Conservation (phyloP, 1,140 invertebrate genomes). For the Camponotus vicinus region DNA sequence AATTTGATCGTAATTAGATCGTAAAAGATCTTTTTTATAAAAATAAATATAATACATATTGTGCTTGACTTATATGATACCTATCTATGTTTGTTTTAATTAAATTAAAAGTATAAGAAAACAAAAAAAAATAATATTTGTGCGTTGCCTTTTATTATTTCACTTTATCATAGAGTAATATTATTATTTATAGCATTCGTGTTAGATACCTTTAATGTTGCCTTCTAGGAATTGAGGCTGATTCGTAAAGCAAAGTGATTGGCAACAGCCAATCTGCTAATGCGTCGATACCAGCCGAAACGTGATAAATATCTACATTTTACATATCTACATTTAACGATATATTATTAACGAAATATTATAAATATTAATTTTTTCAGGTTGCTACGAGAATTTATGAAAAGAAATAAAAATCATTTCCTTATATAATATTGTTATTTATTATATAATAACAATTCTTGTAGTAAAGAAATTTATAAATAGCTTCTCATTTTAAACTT, state of each 20-base stretch:
- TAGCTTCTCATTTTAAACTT: neutral
- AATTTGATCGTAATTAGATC: neutral
- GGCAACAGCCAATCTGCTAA: conserved; percentile 6
- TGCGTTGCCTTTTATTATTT: neutral
- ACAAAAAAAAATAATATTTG: neutral
- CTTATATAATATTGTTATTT: neutral
- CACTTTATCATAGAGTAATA: neutral
- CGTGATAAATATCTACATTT: neutral
- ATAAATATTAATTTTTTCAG: neutral
- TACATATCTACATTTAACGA: neutral
- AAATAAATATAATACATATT: neutral
- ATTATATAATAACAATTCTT: neutral
- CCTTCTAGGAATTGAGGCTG: neutral
- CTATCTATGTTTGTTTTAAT: neutral
- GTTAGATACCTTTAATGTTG: neutral
- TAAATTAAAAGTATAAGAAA: neutral
- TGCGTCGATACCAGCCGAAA: neutral
- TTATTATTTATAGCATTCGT: neutral
- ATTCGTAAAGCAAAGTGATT: conserved; percentile 14
- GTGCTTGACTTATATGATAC: neutral
- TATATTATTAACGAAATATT: neutral
- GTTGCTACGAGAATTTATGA: neutral
- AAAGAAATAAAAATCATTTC: neutral
- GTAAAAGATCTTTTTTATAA: neutral
- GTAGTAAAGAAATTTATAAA: neutral